A percentile compares a stretch with the other conserved stretches of the same genome.
These are phyloP conservation scores for Cinclus mexicanus DNA, from an alignment of 2,113 vertebrate species.

Conservation along the genomic window DNA sequence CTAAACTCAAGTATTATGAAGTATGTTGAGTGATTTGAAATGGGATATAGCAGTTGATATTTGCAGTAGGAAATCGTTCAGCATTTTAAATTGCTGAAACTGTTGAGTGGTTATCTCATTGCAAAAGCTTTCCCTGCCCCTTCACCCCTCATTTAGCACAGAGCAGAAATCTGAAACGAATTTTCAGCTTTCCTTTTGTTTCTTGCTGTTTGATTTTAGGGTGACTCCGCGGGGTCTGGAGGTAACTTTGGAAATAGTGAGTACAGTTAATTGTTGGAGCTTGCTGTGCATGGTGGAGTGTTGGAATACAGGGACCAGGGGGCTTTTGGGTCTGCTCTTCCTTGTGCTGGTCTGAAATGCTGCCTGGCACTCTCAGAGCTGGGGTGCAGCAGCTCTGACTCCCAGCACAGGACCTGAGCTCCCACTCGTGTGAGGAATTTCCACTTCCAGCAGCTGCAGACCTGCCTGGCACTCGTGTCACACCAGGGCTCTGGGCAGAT, in stretches of 20 bases:
- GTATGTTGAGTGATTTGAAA: conserved; percentile 65
- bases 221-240: conserved; percentile 64
- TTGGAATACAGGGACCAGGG: accelerated
- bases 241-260: conserved; percentile 66
- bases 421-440: no score
- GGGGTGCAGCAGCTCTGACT: no score
- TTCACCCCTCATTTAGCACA: background rate
- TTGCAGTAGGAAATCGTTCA: background rate
- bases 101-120: background rate
- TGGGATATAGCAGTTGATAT: background rate
- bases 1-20: conserved; percentile 86
- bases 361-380: no score
- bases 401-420: no score
- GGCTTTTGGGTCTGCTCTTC: background rate
- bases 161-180: background rate
- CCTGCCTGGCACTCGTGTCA: background rate
- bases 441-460: background rate
- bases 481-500: background rate
- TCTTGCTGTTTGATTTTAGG: conserved; percentile 59
- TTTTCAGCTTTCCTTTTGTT: background rate
- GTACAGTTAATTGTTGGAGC: background rate
- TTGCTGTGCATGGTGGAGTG: background rate
- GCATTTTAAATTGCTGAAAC: background rate
- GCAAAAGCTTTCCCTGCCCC: background rate
- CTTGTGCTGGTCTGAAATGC: background rate